Percentiles rank a stretch among this genome's conserved stretches.
phyloP scores from a whole-genome alignment of 2,888 invertebrate species.

The Netelia inedita region DNA sequence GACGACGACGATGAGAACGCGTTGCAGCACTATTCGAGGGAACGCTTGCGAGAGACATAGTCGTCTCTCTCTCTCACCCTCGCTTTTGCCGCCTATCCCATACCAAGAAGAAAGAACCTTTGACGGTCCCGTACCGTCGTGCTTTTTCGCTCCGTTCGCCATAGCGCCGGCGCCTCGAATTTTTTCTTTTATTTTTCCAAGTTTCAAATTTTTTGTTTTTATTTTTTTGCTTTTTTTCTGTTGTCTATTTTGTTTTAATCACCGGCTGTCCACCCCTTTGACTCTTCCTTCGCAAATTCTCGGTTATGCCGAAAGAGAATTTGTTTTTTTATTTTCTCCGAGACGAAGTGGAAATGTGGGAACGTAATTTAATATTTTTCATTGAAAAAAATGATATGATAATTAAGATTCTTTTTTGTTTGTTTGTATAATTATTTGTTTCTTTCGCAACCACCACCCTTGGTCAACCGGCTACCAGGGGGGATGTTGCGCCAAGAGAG shows the following conservation, averaged over 20 bases:
- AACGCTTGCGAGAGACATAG: conserved; percentile 67
- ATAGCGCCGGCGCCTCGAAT: conserved; percentile 84
- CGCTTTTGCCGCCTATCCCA: conserved; percentile 71
- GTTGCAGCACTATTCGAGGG: conserved; percentile 36
- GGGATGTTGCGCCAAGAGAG: too few relatives aligned
- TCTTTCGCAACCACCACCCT: too few relatives aligned
- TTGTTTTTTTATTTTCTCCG: too few relatives aligned
- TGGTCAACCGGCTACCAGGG: too few relatives aligned
- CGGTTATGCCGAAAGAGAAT: too few relatives aligned
- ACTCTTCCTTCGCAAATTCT: too few relatives aligned
- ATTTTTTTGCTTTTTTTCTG: neutral
- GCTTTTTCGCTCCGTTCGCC: conserved; percentile 70
- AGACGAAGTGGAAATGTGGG: too few relatives aligned
- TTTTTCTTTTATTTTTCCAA: conserved; percentile 69
- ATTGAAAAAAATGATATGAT: too few relatives aligned
- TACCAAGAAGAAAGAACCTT: conserved; percentile 79
- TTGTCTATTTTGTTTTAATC: conserved; percentile 1
- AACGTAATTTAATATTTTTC: too few relatives aligned
- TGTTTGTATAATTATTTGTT: too few relatives aligned
- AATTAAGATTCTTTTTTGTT: too few relatives aligned
- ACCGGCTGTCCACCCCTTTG: neutral
- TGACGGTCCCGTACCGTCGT: conserved; percentile 76
- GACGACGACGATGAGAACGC: conserved; percentile 41
- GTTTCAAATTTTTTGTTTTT: neutral
- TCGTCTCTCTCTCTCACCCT: conserved; percentile 56